Evolutionary conservation across 2,888 invertebrate genomes (phyloP), one percentile per base, ranked within the genome.

Genomic region (Esperia sulphurella): DNA sequence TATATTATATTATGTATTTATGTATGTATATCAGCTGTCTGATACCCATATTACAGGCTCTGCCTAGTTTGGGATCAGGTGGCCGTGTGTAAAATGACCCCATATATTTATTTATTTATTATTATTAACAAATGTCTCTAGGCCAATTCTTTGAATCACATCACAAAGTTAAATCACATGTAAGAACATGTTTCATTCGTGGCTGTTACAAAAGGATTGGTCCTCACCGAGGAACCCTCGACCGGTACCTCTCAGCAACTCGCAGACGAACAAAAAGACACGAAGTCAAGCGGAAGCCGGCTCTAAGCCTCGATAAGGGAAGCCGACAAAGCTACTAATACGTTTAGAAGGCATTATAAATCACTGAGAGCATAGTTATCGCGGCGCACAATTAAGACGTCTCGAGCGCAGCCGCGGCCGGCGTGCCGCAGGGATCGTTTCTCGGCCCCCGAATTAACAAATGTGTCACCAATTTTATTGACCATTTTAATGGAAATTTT

Each of bases 261-360:
- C 33, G 5, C 10, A 41, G 8, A 28, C 8, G 13, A 28, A 30
- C 38, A 69, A 73, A 73, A 75, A 67, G 65, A 50, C 62, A 59
- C 50, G 55, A 57, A 63, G 61, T 55, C 65, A 61, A 75, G 77
- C 84, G 84, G 85, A 85, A 86, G 84, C 82, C 72, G 66, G 59
- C 61, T 63, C 71, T 68, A 71, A 71, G 67, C 61, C 71, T 57
- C 46, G 83, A 83, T 84, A 84, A 82, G 73, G 67, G 68, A 60
- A 58, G 82, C 87, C 88, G 88, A 86, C 88, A 88, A 88, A 86
- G 86, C 76, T 61, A 65, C 75, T 78, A 82, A 80, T 79, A 79
- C 78, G 71, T 75, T 80, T 71, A 71, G 75, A 68, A 57, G 65
- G 75, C 69, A 72, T 78, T 86, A 88, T 88, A 88, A 89, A 89